Evolutionary conservation across 2,888 invertebrate genomes (phyloP), one percentile per base, ranked within the genome.

Genomic region (Megalurothrips usitatus): DNA sequence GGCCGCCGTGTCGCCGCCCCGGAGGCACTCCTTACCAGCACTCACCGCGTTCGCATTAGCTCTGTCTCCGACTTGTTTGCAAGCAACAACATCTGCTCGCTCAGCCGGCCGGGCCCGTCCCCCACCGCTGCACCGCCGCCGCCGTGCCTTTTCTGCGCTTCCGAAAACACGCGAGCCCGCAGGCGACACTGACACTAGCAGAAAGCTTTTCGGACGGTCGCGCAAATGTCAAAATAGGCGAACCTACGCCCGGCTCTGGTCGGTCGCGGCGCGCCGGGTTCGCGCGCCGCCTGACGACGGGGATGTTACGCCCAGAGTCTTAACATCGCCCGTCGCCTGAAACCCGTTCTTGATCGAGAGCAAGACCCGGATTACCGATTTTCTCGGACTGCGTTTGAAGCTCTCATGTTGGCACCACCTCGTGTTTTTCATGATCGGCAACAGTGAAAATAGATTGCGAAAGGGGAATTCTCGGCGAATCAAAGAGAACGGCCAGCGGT

Each of bases 371-470:
- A 23, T 10, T 26, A 10, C 9, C 10, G 4, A 19, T 58, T 19
- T 19, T 19, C 19, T 26, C 0, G 10, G 10, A 23, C 9, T 23
- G 23, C 26, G 9, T 23, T 26, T 12, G 68, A 26, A 75, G 26
- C 10, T 26, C 23, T 23, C 23, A 26, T 26, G 68, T 75, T 75
- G 68, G 68, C 68, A 75, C 11, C 26, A 0, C 8, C 12, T 10
- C 26, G 1, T 75, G 68, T 75, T 75, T 75, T 75, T 75, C 68
- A 75, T 26, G 68, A 26, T 75, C n/a, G 68, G 68, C 68, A 75
- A 75, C 68, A 75, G 23, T 26, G 34, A 75, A 23, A 12, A 68
- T 23, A 58, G 23, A 26, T 9, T 11, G 11, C 8, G 23, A 75
- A 75, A 75, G 6, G 26, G 68, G 26, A 26, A n/a, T n/a, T 75